Percentiles rank a stretch among this genome's conserved stretches.
Evolutionary conservation across 2,888 invertebrate species (phyloP).

Genomic region (Eledona agricola): DNA sequence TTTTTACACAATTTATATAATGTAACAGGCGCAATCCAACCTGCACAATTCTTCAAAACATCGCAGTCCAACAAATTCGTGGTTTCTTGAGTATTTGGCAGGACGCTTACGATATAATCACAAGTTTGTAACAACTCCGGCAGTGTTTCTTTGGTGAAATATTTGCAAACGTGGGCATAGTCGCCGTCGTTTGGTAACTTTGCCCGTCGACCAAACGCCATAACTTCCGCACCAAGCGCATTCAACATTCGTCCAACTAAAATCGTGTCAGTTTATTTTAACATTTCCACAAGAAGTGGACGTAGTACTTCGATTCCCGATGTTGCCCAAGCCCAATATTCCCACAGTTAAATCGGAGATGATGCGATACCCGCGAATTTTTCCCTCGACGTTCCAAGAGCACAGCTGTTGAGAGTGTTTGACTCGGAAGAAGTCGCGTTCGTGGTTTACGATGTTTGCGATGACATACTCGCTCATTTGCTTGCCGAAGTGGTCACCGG

Average conservation of each 20-base stretch:
- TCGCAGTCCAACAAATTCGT: conserved; percentile 63
- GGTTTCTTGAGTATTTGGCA: conserved; percentile 66
- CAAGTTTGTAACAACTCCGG: conserved; percentile 60
- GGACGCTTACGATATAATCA: conserved; percentile 67
- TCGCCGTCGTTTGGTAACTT: conserved; percentile 37
- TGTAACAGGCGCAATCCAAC: conserved; percentile 2
- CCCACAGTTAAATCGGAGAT: conserved; percentile 65
- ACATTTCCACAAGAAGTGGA: conserved; percentile 14
- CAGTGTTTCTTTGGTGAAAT: conserved; percentile 55
- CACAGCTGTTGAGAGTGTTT: conserved; percentile 56
- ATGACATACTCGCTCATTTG: conserved; percentile 66
- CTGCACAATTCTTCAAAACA: conserved; percentile 61
- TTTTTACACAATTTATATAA: conserved; percentile 7
- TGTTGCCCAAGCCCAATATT: conserved; percentile 66
- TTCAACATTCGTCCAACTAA: conserved; percentile 63
- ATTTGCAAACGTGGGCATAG: conserved; percentile 45
- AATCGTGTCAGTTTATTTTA: conserved; percentile 37
- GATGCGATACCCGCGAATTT: conserved; percentile 56
- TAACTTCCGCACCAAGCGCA: conserved; percentile 60
- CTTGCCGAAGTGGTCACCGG: conserved; percentile 61
- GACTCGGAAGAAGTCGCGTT: conserved; percentile 60
- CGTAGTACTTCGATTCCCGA: conserved; percentile 63
- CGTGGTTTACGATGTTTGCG: conserved; percentile 63
- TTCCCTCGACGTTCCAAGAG: conserved; percentile 57
- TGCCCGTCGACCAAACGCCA: conserved; percentile 46